A percentile compares a stretch with the other conserved stretches of the same genome.
These are phyloP conservation scores for Limnephilus rhombicus DNA, from an alignment of 2,888 invertebrate genomes.

Conservation along the genomic window DNA sequence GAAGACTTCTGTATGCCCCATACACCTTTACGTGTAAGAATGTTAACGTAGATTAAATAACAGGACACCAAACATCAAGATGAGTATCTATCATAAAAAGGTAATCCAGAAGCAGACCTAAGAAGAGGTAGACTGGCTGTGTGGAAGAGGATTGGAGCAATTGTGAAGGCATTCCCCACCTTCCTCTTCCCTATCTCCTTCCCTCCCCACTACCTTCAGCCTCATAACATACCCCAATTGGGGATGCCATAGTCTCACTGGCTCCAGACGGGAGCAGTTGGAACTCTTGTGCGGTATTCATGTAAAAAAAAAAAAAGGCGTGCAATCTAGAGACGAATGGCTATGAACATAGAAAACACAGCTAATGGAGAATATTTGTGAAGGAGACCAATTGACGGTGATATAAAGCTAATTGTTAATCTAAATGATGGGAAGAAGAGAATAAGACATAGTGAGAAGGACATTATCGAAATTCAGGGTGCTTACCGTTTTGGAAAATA, in stretches of 20 bases:
- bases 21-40: background rate
- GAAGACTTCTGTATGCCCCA: background rate
- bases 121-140: background rate
- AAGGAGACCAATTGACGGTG: no score
- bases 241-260: no score
- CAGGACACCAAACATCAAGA: background rate
- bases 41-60: background rate
- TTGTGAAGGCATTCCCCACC: no score
- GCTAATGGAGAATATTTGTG: no score
- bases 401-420: background rate
- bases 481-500: constrained; percentile 72
- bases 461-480: background rate
- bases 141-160: background rate
- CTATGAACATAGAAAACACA: background rate
- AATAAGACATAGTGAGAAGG: background rate
- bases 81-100: no score
- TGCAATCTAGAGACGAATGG: no score
- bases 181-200: no score
- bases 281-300: no score
- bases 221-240: no score
- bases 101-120: background rate
- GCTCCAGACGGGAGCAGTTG: no score
- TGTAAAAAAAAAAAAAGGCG: no score
- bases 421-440: background rate
- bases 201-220: no score